phyloP scores from a whole-genome alignment of 2,888 invertebrate species.

The Apoderus coryli region DNA sequence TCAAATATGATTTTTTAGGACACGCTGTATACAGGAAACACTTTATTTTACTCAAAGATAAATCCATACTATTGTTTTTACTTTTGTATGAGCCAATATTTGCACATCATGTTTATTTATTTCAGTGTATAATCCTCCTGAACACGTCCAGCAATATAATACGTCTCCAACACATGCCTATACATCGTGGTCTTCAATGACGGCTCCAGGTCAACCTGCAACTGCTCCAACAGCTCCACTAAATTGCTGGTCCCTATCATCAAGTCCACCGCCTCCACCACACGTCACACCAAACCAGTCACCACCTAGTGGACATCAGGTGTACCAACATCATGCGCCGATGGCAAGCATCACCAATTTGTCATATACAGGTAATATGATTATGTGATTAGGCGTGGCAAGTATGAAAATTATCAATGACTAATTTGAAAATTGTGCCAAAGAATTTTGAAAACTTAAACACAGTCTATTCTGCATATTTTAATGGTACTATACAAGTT shows the following conservation, averaged over 20 bases:
- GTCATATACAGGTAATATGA: conserved; percentile 28
- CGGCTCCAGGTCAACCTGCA: conserved; percentile 29
- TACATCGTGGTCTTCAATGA: conserved; percentile 30
- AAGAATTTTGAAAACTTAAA: no score
- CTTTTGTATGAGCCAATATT: no score
- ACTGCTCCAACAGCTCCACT: conserved; percentile 29
- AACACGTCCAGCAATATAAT: conserved; percentile 31
- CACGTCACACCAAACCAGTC: conserved; percentile 31
- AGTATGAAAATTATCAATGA: no score
- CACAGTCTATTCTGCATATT: no score
- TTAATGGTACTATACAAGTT: no score
- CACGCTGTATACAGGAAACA: no score
- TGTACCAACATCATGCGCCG: conserved; percentile 28
- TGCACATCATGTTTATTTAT: conserved; percentile 11
- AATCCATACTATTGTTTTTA: no score
- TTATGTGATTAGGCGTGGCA: no score
- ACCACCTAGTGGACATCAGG: conserved; percentile 28
- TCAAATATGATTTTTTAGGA: no score
- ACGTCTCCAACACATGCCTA: conserved; percentile 23
- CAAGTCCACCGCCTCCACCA: conserved; percentile 31
- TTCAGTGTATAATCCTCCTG: conserved; percentile 32
- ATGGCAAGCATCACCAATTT: conserved; percentile 29
- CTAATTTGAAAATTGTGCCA: no score
- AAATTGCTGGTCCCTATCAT: conserved; percentile 33
- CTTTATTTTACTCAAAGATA: no score